Evolutionary conservation across 2,888 invertebrate species (phyloP).

Genomic region (Cephonodes hylas): DNA sequence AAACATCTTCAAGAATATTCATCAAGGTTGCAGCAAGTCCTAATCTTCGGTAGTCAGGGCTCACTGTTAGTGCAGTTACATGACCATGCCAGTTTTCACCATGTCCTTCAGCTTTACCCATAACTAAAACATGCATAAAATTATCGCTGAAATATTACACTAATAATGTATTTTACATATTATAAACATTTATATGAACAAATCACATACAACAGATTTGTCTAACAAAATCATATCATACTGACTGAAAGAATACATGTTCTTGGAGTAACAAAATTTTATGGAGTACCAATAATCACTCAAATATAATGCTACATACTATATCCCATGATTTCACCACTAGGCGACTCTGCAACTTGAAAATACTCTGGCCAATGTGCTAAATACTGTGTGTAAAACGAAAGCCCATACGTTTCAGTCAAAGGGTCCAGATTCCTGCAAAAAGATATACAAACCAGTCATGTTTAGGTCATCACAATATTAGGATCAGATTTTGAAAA

Average conservation of each 20-base stretch:
- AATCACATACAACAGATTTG: no score
- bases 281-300: no score
- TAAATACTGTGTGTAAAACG: slow-evolving; percentile 98
- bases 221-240: no score
- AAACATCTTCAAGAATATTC: slow-evolving; percentile 96
- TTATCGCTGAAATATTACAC: no score
- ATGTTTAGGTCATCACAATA: no score
- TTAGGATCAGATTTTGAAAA: no score
- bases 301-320: slow-evolving; percentile 79
- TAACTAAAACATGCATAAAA: slow-evolving; percentile 83
- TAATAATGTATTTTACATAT: no score
- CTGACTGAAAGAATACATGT: no score
- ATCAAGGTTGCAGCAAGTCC: slow-evolving; percentile 96
- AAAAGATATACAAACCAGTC: no score
- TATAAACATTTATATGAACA: no score
- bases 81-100: slow-evolving; percentile 99
- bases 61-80: slow-evolving; percentile 98
- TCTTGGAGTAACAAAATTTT: no score
- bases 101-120: slow-evolving; percentile 99
- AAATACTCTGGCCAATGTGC: slow-evolving; percentile 99
- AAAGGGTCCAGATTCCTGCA: slow-evolving; percentile 96
- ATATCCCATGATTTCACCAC: slow-evolving; percentile 99
- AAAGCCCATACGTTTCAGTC: slow-evolving; percentile 97
- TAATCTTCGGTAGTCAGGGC: slow-evolving; percentile 94
- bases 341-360: slow-evolving; percentile 97